A percentile compares a stretch with the other conserved stretches of the same genome.
Conservation (phyloP, 1,140 invertebrate species). For the Drosophila sucinea region DNA sequence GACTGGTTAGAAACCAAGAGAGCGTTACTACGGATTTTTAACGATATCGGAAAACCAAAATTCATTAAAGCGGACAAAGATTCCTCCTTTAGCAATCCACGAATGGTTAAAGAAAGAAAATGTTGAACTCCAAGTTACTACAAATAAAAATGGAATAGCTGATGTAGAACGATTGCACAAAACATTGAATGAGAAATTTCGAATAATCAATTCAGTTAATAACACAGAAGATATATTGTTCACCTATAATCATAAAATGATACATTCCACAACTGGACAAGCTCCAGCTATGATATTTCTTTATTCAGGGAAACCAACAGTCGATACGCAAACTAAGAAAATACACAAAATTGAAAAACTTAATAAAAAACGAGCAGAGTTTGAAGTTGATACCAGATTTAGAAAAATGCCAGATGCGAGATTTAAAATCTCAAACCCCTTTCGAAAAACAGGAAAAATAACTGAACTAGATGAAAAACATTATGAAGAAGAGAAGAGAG, state of each 20-base stretch:
- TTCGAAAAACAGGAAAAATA: neutral
- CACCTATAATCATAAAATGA: no score
- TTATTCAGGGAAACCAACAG: neutral
- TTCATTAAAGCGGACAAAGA: no score
- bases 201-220: neutral
- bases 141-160: neutral
- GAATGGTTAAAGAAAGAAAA: neutral
- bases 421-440: neutral
- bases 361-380: neutral
- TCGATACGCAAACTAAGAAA: neutral
- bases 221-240: neutral
- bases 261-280: no score
- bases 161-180: neutral
- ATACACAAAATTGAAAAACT: neutral
- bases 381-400: neutral
- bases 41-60: neutral
- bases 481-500: neutral
- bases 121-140: neutral
- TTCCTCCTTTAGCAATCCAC: neutral
- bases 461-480: constrained; percentile 10
- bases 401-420: neutral
- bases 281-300: neutral
- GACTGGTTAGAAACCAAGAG: neutral
- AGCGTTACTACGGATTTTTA: neutral
- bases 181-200: neutral